Evolutionary conservation across 2,888 invertebrate species (phyloP), one percentile per base, ranked within the genome.

Genomic region (Catocala fraxini): DNA sequence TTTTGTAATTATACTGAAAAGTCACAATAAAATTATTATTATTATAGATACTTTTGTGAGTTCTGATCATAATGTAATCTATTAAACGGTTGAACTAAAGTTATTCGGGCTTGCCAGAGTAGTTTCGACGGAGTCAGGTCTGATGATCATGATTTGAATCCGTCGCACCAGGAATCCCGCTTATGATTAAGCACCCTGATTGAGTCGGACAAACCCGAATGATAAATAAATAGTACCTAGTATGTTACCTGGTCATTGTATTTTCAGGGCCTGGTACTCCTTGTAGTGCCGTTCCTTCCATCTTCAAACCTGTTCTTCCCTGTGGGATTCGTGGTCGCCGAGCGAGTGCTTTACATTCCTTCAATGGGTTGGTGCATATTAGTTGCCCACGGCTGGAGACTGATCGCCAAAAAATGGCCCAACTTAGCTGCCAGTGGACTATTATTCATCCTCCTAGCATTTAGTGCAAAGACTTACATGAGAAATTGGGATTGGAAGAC

Each of bases 271-370:
- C 93, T 99, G 74, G 97, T 98, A 45, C 95, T 99, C 84, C 95
- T 98, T 85, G 96, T 98, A 59, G 94, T 99, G 59, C 99, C 99
- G 56, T 99, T 99, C 90, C 94, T 99, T 70, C 99, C 99, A 57
- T 99, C 99, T 0, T 99, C 99, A 56, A 99, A 99, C 95, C 95
- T 99, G 53, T 99, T 99, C 94, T 99, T 99, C 93, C 98, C 99
- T 0, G 99, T 99, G 56, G 99, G 99, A 1, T 99, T 99, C 90
- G 99, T 99, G 67, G 97, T 99, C 39, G 99, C 99, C 1, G 99
- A 99, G 92, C 95, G 99, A 73, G 97, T 99, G 51, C 95, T 99
- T 5, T 99, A 99, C 91, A 98, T 98, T 95, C 99, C 99, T 0
- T 99, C 99, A 11, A 99, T 99, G 98, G 99, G 99, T 56, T 99